Base-by-base conservation (phyloP, 2,113 vertebrate genomes). In the Bambusicola thoracicus region DNA sequence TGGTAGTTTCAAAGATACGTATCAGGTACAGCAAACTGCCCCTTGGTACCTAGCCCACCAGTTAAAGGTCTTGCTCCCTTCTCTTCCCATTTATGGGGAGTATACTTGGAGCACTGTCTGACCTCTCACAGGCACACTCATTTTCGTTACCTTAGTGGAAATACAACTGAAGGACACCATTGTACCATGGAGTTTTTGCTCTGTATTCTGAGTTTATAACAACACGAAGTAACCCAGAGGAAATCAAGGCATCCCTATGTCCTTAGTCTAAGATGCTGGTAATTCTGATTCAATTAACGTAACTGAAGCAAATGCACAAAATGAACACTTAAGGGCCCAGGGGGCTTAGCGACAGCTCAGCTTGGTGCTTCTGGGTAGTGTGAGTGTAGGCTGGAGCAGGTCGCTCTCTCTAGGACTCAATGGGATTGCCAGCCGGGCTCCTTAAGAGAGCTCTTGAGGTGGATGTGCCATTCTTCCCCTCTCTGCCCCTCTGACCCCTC, bases 191-290 rank as follows among this genome's bases (percentile, higher is more conserved):
- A 49, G 4, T 19, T 81, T 92, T 80, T 83, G 25, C 8, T 5
- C 32, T 49, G 7, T 38, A 2, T 92, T 70, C 30, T 92, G 8
- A 40, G 16, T 34, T 36, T 53, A 4, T 49, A 56, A 29, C 32
- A 41, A 9, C 22, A 13, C 22, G 51, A 5, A 0, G 0, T 78
- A 78, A 84, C 76, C 24, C 53, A 75, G 65, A 55, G 59, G 29
- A 80, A 92, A 69, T 36, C 30, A 61, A 85, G 41, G 7, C 40
- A 75, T 58, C 19, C 7, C 7, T 40, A 27, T 20, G 29, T 51
- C 34, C 7, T 68, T 77, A 7, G 8, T 70, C 29, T 86, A 56
- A 93, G 75, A 66, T 29, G 20, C 34, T 63, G 0, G 0, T 69
- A 38, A 34, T 70, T 85, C 12, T 65, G 16, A 68, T 68, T 80